These are phyloP conservation scores for Tauraco hartlaubi DNA, from an alignment of 2,797 vertebrate species.

Conservation along the genomic window DNA sequence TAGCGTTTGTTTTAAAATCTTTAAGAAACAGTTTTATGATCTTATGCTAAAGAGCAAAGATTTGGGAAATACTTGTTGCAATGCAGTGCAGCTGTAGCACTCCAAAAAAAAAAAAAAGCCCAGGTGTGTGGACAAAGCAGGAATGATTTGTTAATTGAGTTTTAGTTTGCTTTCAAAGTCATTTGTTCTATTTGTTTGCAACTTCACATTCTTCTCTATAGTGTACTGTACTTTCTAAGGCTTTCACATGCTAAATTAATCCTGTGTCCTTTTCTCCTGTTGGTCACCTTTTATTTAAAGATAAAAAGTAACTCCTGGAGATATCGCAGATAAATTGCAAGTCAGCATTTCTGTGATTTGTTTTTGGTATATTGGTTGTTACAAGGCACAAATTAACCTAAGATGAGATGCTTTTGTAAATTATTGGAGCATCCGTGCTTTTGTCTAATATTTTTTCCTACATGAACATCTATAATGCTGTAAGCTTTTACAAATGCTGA, in stretches of 20 bases:
- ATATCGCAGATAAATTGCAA: not conserved
- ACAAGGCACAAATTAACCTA: slow-evolving; percentile 14
- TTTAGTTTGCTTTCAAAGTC: not conserved
- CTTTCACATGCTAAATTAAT: not conserved
- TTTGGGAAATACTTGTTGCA: not conserved
- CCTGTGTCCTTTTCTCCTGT: not conserved
- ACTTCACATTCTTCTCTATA: not conserved
- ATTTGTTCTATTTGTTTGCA: slow-evolving; percentile 1
- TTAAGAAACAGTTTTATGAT: not conserved
- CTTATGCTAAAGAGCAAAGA: not conserved
- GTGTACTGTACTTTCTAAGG: not conserved
- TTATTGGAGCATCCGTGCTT: not conserved
- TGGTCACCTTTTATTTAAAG: not conserved
- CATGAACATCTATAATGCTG: not conserved
- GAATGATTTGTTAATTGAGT: not conserved
- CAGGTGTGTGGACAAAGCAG: not conserved
- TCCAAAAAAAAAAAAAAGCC: not conserved
- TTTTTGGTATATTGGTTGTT: not conserved
- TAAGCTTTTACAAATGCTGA: slow-evolving; percentile 18
- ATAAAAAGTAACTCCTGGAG: not conserved
- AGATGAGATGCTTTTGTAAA: slow-evolving; percentile 29
- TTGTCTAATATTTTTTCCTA: not conserved
- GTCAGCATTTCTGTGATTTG: slow-evolving; percentile 31
- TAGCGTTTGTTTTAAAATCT: not conserved
- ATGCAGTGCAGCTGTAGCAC: not conserved